Evolutionary conservation across 2,113 vertebrate genomes (phyloP).

Genomic region (Psettodes erumei): DNA sequence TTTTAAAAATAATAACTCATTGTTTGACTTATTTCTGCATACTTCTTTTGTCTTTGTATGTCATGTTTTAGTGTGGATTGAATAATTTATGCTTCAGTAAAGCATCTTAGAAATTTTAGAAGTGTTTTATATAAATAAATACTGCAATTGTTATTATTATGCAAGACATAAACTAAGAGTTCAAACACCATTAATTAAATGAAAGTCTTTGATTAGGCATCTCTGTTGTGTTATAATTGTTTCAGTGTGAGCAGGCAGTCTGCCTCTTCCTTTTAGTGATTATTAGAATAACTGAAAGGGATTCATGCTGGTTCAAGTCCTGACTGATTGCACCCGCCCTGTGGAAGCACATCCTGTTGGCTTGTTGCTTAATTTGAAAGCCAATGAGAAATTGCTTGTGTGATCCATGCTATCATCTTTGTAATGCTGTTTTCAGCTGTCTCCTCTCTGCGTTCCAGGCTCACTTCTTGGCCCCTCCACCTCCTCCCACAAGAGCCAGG

Average conservation of each 20-base stretch:
- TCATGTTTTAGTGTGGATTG: not conserved
- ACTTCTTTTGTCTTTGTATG: not conserved
- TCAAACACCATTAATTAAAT: conserved; percentile 13
- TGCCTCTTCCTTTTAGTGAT: conserved; percentile 16
- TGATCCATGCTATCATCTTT: conserved; percentile 10
- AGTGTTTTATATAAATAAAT: not conserved
- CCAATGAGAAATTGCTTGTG: conserved; percentile 2
- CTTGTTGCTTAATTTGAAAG: conserved; percentile 16
- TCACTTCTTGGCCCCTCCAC: conserved; percentile 52
- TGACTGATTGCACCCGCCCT: conserved; percentile 14
- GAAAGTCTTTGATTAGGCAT: conserved; percentile 6
- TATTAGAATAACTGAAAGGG: conserved; percentile 36
- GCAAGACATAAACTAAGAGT: not conserved
- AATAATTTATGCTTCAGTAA: not conserved
- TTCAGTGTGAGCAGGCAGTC: conserved; percentile 11
- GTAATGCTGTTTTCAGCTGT: not conserved
- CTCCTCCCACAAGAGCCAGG: conserved; percentile 65
- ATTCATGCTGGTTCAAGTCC: conserved; percentile 41
- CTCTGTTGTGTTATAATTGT: conserved; percentile 17
- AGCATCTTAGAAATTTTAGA: not conserved
- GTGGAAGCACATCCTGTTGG: not conserved
- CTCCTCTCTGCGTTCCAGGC: conserved; percentile 48
- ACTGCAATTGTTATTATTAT: not conserved
- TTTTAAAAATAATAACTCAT: not conserved
- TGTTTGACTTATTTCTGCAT: not conserved